A percentile compares a stretch with the other conserved stretches of the same genome.
These are phyloP conservation scores for Phalacrocorax pelagicus DNA, from an alignment of 2,113 vertebrate species.

Conservation along the genomic window DNA sequence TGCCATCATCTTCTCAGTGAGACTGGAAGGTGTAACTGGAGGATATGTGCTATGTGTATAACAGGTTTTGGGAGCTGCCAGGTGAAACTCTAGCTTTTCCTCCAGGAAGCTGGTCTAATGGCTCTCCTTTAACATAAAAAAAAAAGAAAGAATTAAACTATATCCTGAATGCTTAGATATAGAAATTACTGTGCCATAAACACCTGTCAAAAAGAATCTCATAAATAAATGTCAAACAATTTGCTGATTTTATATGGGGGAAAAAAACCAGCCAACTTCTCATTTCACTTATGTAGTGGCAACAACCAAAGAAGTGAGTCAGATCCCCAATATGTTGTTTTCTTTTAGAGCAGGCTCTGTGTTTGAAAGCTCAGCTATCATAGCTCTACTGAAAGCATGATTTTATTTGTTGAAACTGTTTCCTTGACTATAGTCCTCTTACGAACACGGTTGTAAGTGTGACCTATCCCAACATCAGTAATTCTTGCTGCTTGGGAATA, in stretches of 20 bases:
- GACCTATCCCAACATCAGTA: background rate
- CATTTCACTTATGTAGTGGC: background rate
- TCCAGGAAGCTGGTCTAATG: background rate
- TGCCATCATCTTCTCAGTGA: background rate
- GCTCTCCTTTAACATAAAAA: background rate
- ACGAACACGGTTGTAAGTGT: background rate
- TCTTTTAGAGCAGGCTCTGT: background rate
- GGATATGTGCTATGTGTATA: fast-evolving
- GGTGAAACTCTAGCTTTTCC: background rate
- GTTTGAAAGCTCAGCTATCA: conserved; percentile 39
- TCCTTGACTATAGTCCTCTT: background rate
- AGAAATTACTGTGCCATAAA: background rate
- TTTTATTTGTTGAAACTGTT: background rate
- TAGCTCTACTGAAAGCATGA: background rate
- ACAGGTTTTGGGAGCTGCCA: background rate
- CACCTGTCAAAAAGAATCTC: background rate
- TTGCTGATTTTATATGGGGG: background rate
- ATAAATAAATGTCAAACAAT: background rate
- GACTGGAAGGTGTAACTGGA: background rate
- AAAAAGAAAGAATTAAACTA: background rate
- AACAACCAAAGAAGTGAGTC: conserved; percentile 48
- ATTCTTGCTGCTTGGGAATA: background rate
- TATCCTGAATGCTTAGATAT: background rate
- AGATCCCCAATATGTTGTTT: conserved; percentile 62
- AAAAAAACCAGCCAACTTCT: background rate